Evolutionary conservation across 2,888 invertebrate genomes (phyloP).

Genomic region (Meghimatium bilineatum): DNA sequence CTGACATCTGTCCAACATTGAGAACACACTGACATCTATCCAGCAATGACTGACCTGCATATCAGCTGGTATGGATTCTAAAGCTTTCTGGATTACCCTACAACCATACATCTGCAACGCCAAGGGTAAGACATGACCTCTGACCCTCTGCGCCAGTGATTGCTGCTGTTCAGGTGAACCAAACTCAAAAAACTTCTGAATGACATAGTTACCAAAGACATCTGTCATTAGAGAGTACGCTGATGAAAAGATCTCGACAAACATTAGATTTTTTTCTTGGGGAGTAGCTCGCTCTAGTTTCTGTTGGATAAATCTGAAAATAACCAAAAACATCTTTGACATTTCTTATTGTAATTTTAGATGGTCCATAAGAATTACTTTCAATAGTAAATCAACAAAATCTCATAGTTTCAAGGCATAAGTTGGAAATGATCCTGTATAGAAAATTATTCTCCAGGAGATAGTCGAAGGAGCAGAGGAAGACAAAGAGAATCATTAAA

Average conservation of each 20-base stretch:
- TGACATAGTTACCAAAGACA: slow-evolving; percentile 88
- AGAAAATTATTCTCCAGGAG: too few relatives aligned
- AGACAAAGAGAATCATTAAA: too few relatives aligned
- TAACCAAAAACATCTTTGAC: slow-evolving; percentile 36
- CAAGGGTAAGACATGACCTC: slow-evolving; percentile 92
- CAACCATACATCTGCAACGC: slow-evolving; percentile 99
- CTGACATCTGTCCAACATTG: too few relatives aligned
- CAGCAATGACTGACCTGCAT: slow-evolving; percentile 82
- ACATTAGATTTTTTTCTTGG: slow-evolving; percentile 97
- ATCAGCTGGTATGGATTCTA: slow-evolving; percentile 96
- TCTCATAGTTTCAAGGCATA: too few relatives aligned
- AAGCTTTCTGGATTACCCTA: slow-evolving; percentile 98
- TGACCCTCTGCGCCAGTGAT: slow-evolving; percentile 88
- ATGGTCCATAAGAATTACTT: too few relatives aligned
- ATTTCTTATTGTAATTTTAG: too few relatives aligned
- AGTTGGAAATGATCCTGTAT: too few relatives aligned
- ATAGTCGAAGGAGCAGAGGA: too few relatives aligned
- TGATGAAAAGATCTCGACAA: slow-evolving; percentile 95
- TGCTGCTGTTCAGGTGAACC: slow-evolving; percentile 98
- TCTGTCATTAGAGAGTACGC: slow-evolving; percentile 99
- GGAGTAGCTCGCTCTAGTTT: slow-evolving; percentile 97
- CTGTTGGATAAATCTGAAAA: slow-evolving; percentile 95
- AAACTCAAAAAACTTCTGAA: slow-evolving; percentile 96
- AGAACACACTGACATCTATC: too few relatives aligned
- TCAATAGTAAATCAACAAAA: too few relatives aligned